Percentiles rank a stretch among this genome's conserved stretches.
Evolutionary conservation across 1,140 invertebrate species (phyloP).

Genomic region (Conopomorpha cramerella): DNA sequence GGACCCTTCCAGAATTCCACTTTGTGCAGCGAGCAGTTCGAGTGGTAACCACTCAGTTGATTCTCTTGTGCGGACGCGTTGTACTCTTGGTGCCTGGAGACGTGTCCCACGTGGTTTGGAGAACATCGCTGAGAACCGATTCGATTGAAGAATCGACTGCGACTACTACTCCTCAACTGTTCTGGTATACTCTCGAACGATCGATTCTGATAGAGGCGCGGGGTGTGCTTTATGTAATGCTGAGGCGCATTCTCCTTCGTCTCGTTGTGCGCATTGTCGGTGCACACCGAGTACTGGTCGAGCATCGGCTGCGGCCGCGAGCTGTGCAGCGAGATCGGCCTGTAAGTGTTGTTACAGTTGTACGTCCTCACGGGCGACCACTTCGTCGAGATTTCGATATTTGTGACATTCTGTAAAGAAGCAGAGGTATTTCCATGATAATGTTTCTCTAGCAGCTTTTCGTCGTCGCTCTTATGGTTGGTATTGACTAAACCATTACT

Average conservation of each 20-base stretch:
- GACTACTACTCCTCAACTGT: slow-evolving; percentile 36
- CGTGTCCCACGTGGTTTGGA: slow-evolving; percentile 22
- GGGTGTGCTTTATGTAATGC: slow-evolving; percentile 40
- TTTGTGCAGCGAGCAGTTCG: slow-evolving; percentile 33
- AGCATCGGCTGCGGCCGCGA: slow-evolving; percentile 21
- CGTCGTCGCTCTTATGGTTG: slow-evolving; percentile 56
- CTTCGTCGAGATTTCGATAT: slow-evolving; percentile 50
- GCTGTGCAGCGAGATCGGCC: slow-evolving; percentile 45
- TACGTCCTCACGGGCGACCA: slow-evolving; percentile 28
- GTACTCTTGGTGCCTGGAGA: slow-evolving; percentile 35
- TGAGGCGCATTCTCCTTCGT: slow-evolving; percentile 45
- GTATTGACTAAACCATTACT: slow-evolving; percentile 26
- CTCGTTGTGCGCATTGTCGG: slow-evolving; percentile 37
- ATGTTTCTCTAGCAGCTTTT: slow-evolving; percentile 52
- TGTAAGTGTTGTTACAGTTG: slow-evolving; percentile 31
- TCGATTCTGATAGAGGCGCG: slow-evolving; percentile 44
- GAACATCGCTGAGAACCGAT: slow-evolving; percentile 42
- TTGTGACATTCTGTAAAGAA: slow-evolving; percentile 54
- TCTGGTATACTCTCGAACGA: slow-evolving; percentile 55
- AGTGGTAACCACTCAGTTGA: slow-evolving; percentile 18
- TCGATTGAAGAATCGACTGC: slow-evolving; percentile 44
- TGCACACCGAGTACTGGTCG: slow-evolving; percentile 16
- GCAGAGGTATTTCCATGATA: slow-evolving; percentile 27
- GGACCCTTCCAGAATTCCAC: slow-evolving; percentile 78
- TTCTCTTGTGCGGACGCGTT: slow-evolving; percentile 14